Evolutionary conservation across 2,888 invertebrate genomes (phyloP).

Genomic region (Aelia acuminata): DNA sequence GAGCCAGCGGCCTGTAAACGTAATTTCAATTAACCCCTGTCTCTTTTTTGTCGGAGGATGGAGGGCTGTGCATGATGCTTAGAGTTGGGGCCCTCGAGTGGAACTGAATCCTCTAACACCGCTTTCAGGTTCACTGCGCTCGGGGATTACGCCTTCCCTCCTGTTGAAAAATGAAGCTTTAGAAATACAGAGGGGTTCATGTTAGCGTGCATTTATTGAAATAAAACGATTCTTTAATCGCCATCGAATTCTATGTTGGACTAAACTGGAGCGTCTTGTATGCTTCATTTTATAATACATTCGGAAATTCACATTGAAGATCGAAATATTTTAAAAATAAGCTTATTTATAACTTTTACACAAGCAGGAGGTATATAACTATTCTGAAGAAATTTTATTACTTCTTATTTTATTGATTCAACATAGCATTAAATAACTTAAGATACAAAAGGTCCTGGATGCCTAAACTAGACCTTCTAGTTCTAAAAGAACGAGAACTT

Average conservation of each 20-base stretch:
- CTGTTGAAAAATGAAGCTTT: constrained; percentile 6
- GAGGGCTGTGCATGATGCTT: background rate
- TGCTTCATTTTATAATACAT: background rate
- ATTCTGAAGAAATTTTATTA: no score
- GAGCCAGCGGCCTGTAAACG: background rate
- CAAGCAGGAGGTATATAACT: no score
- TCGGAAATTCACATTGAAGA: background rate
- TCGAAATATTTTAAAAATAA: background rate
- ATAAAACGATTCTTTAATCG: background rate
- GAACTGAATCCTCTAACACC: background rate
- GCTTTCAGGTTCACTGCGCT: background rate
- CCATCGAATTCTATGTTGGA: background rate
- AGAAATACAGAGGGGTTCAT: background rate
- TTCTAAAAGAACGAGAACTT: no score
- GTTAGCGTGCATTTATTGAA: background rate
- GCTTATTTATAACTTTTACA: no score
- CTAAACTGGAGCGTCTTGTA: background rate
- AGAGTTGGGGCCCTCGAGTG: background rate
- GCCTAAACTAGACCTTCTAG: no score
- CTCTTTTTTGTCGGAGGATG: background rate
- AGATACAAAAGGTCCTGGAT: no score
- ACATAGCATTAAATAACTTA: no score
- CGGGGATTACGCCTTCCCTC: background rate
- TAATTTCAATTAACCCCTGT: constrained; percentile 20
- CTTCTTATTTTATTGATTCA: no score